Evolutionary conservation across 2,888 invertebrate species (phyloP).

Genomic region (Microctonus hyperodae): DNA sequence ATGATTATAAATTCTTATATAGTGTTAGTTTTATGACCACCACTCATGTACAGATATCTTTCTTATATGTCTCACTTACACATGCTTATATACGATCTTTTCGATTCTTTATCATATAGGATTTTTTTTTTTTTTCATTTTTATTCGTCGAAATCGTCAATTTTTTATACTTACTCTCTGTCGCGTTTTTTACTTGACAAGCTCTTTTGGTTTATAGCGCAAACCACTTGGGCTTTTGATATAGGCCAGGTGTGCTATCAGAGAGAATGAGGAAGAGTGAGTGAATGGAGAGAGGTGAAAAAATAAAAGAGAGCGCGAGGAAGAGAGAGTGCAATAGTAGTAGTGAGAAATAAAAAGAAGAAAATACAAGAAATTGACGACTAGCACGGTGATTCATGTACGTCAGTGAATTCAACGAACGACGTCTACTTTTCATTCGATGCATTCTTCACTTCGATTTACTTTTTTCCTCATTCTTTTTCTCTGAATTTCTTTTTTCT

Average conservation of each 20-base stretch:
- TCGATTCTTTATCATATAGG: neutral
- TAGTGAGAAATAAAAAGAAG: constrained; percentile 10
- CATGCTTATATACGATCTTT: neutral
- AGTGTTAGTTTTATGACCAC: constrained; percentile 9
- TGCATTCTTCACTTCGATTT: constrained; percentile 21
- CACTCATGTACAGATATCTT: neutral
- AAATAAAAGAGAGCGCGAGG: too few species aligned
- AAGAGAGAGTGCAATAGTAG: neutral
- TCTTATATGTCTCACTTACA: neutral
- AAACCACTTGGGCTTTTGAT: constrained; percentile 8
- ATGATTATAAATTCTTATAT: constrained; percentile 32
- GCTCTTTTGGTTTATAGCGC: constrained; percentile 11
- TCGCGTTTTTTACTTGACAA: neutral
- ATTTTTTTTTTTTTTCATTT: neutral
- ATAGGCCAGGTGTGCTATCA: neutral
- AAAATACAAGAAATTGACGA: constrained; percentile 16
- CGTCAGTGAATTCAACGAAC: constrained; percentile 17
- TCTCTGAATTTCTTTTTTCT: neutral
- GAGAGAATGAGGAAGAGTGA: neutral
- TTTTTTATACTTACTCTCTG: neutral
- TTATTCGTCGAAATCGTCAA: neutral
- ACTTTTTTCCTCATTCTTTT: neutral
- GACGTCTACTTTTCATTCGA: constrained; percentile 26
- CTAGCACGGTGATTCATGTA: constrained; percentile 27
- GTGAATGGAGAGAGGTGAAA: too few species aligned